Conservation (phyloP, 2,113 vertebrate genomes). For the Emydocephalus ijimae region DNA sequence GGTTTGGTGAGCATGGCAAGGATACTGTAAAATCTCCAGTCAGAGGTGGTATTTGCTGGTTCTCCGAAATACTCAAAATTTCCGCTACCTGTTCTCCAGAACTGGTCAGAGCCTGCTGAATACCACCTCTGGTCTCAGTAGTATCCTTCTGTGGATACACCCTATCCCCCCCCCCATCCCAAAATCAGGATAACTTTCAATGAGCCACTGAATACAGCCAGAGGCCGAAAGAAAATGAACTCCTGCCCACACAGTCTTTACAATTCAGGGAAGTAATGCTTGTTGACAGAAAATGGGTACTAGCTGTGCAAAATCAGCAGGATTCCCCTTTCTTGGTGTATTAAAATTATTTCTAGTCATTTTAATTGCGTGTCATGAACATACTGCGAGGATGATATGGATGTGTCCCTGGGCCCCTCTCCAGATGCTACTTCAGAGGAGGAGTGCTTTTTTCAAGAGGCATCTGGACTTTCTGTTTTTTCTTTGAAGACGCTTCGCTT, state of each 20-base stretch:
- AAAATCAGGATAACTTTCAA: not conserved
- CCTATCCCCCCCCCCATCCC: not conserved
- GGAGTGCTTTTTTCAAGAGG: too few relatives aligned
- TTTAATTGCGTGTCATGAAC: not conserved
- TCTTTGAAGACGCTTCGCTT: too few relatives aligned
- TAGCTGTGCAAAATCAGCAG: not conserved
- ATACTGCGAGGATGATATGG: too few relatives aligned
- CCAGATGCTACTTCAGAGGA: too few relatives aligned
- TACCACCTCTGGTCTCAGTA: not conserved
- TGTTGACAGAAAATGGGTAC: not conserved
- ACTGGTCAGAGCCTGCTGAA: too few relatives aligned
- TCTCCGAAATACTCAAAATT: too few relatives aligned
- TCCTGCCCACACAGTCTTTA: not conserved
- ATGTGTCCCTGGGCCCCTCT: too few relatives aligned
- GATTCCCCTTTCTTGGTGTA: not conserved
- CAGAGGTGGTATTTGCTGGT: too few relatives aligned
- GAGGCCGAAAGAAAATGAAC: not conserved
- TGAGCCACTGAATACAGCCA: not conserved
- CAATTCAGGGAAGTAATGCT: not conserved
- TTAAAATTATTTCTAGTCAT: not conserved
- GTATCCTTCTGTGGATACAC: not conserved
- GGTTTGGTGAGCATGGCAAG: too few relatives aligned
- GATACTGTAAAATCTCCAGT: too few relatives aligned
- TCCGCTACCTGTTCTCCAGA: too few relatives aligned
- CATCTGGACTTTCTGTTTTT: too few relatives aligned